phyloP scores from a whole-genome alignment of 2,113 vertebrate genomes.

The Zapornia atra region DNA sequence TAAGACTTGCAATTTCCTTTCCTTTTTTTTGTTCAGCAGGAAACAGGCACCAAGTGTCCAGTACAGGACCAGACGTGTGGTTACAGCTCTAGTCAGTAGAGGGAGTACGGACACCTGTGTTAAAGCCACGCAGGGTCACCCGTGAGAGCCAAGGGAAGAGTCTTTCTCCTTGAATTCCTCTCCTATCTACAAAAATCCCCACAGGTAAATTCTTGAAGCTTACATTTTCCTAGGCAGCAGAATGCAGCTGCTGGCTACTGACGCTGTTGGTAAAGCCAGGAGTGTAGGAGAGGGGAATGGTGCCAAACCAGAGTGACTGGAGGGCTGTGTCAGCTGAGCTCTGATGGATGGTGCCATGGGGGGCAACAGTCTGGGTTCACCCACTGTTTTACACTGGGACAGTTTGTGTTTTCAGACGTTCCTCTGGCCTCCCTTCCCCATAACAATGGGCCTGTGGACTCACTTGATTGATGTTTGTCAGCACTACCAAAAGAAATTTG shows the following conservation, averaged over 20 bases:
- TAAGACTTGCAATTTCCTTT: not conserved
- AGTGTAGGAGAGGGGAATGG: not conserved
- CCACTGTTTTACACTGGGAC: not conserved
- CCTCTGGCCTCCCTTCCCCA: not conserved
- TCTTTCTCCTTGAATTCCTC: not conserved
- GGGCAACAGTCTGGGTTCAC: not conserved
- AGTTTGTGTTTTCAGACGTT: not conserved
- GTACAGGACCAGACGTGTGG: not conserved
- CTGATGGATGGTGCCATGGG: not conserved
- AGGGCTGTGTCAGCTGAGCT: not conserved
- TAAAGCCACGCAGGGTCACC: not conserved
- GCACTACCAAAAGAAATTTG: not conserved
- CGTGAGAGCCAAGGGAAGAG: not conserved
- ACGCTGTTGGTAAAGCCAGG: not conserved
- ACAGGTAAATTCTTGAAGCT: not conserved
- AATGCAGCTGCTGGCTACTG: not conserved
- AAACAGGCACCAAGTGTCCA: not conserved
- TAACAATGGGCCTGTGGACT: not conserved
- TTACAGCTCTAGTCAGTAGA: constrained; percentile 47
- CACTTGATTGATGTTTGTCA: not conserved
- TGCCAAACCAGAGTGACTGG: not conserved
- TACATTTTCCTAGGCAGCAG: not conserved
- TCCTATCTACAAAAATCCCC: not conserved
- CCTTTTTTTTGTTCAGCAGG: not conserved
- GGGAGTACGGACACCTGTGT: constrained; percentile 27